Evolutionary conservation across 2,888 invertebrate genomes (phyloP).

Genomic region (Cantharis nigra): DNA sequence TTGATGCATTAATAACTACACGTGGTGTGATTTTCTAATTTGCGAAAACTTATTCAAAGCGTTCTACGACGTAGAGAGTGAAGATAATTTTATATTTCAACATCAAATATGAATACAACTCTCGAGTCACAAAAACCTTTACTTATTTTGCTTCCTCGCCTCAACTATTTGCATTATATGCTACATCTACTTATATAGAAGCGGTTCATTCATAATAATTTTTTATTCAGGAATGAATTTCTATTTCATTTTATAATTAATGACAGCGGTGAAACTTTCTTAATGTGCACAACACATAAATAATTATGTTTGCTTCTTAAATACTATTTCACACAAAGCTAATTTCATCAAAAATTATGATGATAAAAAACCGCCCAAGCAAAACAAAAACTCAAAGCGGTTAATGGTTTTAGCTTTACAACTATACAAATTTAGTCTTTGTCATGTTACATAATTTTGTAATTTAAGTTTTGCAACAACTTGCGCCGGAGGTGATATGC

Average conservation of each 20-base stretch:
- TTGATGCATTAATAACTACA: background rate
- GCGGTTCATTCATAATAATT: background rate
- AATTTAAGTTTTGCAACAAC: background rate
- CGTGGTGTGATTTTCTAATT: background rate
- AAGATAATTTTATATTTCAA: background rate
- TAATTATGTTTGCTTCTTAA: background rate
- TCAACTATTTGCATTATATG: background rate
- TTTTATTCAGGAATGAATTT: background rate
- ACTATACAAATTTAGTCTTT: background rate
- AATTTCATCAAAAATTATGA: background rate
- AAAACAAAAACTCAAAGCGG: background rate
- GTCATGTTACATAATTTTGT: background rate
- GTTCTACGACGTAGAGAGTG: background rate
- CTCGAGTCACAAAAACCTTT: background rate
- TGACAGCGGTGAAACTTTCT: background rate
- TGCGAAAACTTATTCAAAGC: background rate
- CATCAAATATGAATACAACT: background rate
- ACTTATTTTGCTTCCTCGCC: background rate
- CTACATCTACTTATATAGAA: background rate
- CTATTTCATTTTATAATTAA: background rate
- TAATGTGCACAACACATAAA: background rate
- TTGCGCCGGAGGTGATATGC: background rate
- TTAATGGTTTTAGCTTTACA: background rate
- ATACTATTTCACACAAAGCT: background rate
- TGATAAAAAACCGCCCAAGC: background rate